Percentiles rank a stretch among this genome's conserved stretches.
phyloP scores from a whole-genome alignment of 2,113 vertebrate genomes.

The Sclerurus mexicanus region DNA sequence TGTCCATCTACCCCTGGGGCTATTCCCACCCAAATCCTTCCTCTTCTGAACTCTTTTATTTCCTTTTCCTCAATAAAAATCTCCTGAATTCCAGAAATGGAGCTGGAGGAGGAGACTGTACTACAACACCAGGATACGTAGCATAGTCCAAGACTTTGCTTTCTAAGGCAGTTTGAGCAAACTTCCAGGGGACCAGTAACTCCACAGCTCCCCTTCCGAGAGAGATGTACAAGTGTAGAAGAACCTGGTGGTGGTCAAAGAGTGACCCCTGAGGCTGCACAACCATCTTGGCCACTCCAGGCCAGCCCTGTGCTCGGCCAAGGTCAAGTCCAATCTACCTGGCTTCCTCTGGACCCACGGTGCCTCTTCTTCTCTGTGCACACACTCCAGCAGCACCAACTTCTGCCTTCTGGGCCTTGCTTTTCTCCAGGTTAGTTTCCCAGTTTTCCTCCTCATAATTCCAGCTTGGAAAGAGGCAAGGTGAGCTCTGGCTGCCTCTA shows the following conservation, averaged over 20 bases:
- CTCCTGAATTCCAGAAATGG: neutral
- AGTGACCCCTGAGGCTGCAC: neutral
- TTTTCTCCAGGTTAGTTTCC: neutral
- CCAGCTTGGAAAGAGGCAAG: neutral
- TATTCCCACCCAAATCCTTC: neutral
- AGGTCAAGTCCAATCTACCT: too few species aligned
- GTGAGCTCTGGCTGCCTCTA: neutral
- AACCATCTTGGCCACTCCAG: neutral
- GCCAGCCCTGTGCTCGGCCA: neutral
- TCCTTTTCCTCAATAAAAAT: neutral
- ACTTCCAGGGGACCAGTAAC: neutral
- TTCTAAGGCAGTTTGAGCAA: neutral
- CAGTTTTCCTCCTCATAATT: neutral
- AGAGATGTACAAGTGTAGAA: neutral
- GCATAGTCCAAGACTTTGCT: neutral
- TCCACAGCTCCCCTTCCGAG: neutral
- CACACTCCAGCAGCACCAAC: neutral
- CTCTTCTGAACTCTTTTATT: neutral
- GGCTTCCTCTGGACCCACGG: neutral
- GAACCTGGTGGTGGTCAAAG: neutral
- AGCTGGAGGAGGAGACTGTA: neutral
- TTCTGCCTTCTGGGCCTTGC: neutral
- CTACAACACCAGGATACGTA: too few species aligned
- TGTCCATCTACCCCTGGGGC: neutral
- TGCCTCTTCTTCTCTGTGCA: neutral